Base-by-base conservation (phyloP, 2,113 vertebrate species). In the Nyctereutes procyonoides region DNA sequence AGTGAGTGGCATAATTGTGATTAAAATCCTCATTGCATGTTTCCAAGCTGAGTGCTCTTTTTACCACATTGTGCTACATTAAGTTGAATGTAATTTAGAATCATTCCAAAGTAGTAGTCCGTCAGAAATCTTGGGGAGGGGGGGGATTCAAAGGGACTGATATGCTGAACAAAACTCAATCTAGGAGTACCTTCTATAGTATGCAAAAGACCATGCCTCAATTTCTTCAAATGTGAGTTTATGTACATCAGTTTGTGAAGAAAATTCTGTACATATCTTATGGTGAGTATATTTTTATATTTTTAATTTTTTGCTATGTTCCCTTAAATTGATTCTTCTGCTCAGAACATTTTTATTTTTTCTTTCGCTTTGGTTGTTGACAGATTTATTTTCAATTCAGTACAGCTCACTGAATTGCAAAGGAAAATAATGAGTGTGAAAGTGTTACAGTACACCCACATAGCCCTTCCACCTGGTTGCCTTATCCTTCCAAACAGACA, bases 341-440 rank as follows among this genome's bases (percentile, higher is more conserved):
- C 96, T 97, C 51, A 97, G 86, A 92, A 94, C 73, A 93, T 81
- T 96, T 95, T 95, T 0, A 0, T 94, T 96, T 98, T 97, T 98
- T 95, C 22, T 94, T 98, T 95, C 71, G 96, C 96, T 98, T 98
- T 99, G 98, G 98, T 98, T 99, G 90, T 98, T 99, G 98, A 99
- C 98, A 99, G 99, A 97, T 96, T 97, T 98, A 98, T 99, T 98
- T 98, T 98, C 98, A 99, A 85, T 92, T 98, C 98, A 98, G 97
- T 98, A 97, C 97, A 98, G 97, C 98, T 99, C 98, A 98, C 96
- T 99, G 99, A 99, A 99, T 99, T 99, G 99, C 98, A 99, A 99
- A 99, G 98, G 97, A 97, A 98, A 97, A 98, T 96, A 98, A 99
- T 98, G 98, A 97, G 16, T 35, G 92, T 98, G 98, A 88, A 96